Conservation (phyloP, 2,797 vertebrate species). For the Trichosurus vulpecula region DNA sequence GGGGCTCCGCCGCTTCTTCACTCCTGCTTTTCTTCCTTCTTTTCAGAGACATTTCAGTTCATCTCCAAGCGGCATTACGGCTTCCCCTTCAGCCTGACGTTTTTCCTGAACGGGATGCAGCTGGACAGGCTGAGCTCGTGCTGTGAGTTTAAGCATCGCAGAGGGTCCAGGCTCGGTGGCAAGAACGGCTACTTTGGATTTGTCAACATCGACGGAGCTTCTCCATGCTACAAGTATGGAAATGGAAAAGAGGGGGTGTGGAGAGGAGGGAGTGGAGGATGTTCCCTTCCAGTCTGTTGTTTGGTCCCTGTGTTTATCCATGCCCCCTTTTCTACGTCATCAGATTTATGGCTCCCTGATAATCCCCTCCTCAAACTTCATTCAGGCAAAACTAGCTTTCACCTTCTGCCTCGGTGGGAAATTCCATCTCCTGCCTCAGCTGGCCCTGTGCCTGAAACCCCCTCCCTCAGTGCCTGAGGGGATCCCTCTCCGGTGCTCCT, state of each 20-base stretch:
- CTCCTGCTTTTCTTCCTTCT: slow-evolving; percentile 19
- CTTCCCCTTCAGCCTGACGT: slow-evolving; percentile 97
- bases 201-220: slow-evolving; percentile 88
- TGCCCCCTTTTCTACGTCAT: background rate
- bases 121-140: slow-evolving; percentile 96
- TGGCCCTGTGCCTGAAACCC: no score
- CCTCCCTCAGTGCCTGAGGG: no score
- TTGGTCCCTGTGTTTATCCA: background rate
- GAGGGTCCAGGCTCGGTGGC: slow-evolving; percentile 88
- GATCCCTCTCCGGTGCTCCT: background rate
- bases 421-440: background rate
- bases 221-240: slow-evolving; percentile 98
- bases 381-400: background rate
- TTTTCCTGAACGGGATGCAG: slow-evolving; percentile 94
- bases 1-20: background rate
- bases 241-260: slow-evolving; percentile 44
- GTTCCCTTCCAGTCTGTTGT: background rate
- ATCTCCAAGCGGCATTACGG: slow-evolving; percentile 92
- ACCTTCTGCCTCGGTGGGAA: no score
- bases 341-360: background rate
- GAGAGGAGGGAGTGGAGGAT: slow-evolving; percentile 13
- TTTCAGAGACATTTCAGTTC: slow-evolving; percentile 93
- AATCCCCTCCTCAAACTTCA: background rate
- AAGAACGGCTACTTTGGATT: slow-evolving; percentile 91
- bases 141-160: slow-evolving; percentile 95